Conservation (phyloP, 2,888 invertebrate genomes). For the Melinaea marsaeus region DNA sequence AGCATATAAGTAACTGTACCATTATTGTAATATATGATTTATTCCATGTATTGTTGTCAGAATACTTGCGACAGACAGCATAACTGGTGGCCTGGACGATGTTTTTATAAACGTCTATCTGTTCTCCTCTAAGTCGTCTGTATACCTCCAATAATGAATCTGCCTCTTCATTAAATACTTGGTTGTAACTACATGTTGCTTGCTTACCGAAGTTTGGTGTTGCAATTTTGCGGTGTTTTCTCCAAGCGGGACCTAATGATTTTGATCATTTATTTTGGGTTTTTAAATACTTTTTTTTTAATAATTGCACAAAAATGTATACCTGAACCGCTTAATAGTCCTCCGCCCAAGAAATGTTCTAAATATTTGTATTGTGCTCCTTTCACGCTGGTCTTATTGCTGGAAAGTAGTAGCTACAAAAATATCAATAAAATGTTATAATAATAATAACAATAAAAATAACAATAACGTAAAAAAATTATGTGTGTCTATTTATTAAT, state of each 20-base stretch:
- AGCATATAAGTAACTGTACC: not conserved
- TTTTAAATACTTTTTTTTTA: not conserved
- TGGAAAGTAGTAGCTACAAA: constrained; percentile 53
- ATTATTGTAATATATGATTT: not conserved
- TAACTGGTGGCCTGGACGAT: constrained; percentile 54
- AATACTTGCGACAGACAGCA: constrained; percentile 58
- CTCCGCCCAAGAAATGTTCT: constrained; percentile 52
- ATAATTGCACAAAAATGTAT: constrained; percentile 8
- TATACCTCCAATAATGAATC: constrained; percentile 42
- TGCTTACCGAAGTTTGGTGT: constrained; percentile 57
- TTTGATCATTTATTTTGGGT: not conserved
- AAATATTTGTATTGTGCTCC: constrained; percentile 67
- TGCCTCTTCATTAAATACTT: constrained; percentile 51
- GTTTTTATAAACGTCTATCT: constrained; percentile 45
- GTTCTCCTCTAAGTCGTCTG: constrained; percentile 29
- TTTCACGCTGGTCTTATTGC: constrained; percentile 49
- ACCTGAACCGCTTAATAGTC: constrained; percentile 67
- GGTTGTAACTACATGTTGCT: constrained; percentile 50
- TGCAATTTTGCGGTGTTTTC: constrained; percentile 62
- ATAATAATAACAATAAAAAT: not conserved
- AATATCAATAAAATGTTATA: too few relatives aligned
- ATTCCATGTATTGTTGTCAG: not conserved
- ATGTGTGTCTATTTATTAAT: too few relatives aligned
- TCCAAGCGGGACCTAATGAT: constrained; percentile 52
- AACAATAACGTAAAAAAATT: not conserved